Percentiles rank a stretch among this genome's conserved stretches.
phyloP scores from a whole-genome alignment of 1,140 invertebrate genomes.

The Brachionus sp. region DNA sequence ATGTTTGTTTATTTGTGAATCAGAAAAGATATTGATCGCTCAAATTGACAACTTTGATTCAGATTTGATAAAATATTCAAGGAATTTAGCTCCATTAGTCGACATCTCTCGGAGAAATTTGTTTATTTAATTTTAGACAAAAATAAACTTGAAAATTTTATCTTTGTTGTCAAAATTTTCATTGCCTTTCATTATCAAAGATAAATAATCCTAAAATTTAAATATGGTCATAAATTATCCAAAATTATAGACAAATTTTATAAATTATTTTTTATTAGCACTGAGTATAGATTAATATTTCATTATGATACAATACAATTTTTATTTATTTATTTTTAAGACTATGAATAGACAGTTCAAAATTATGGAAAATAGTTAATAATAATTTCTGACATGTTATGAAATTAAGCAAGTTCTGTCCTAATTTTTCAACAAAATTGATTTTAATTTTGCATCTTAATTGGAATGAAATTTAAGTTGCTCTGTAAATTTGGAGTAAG shows the following conservation, averaged over 20 bases:
- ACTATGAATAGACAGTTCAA: no score
- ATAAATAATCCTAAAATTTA: no score
- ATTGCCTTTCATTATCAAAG: no score
- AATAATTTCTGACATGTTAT: no score
- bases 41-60: background rate
- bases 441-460: constrained; percentile 27
- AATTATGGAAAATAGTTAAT: no score
- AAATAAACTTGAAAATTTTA: background rate
- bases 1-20: background rate
- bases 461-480: background rate
- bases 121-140: background rate
- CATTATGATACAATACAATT: no score
- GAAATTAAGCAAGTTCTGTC: background rate
- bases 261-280: no score
- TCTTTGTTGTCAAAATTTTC: no score
- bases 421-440: constrained; percentile 10
- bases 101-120: background rate
- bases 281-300: no score
- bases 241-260: no score
- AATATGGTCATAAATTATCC: no score
- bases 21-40: background rate
- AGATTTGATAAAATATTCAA: background rate
- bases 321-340: no score
- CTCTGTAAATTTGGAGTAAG: background rate
- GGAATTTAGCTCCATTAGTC: background rate